Percentiles rank a stretch among this genome's conserved stretches.
phyloP scores from a whole-genome alignment of 2,113 vertebrate genomes.

The Paramisgurnus dabryanus region DNA sequence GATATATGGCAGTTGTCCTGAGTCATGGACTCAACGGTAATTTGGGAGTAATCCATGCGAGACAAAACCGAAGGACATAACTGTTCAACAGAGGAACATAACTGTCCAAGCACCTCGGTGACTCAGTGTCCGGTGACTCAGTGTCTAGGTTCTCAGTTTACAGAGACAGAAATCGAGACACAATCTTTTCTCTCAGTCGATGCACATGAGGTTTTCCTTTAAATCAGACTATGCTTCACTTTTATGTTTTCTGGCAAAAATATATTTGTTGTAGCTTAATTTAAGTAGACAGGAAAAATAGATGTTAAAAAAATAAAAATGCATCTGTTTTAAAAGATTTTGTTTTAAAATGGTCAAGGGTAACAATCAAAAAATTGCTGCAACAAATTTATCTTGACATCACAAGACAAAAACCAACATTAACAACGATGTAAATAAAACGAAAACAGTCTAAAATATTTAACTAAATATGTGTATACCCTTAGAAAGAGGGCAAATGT shows the following conservation, averaged over 20 bases:
- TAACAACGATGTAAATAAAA: too few relatives aligned
- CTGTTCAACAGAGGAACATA: constrained; percentile 32
- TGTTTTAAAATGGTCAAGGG: too few relatives aligned
- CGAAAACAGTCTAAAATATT: too few relatives aligned
- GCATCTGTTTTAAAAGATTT: too few relatives aligned
- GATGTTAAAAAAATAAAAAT: too few relatives aligned
- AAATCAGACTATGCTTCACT: not conserved
- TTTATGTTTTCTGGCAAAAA: not conserved
- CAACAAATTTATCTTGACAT: too few relatives aligned
- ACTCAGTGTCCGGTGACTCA: constrained; percentile 7
- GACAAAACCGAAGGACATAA: constrained; percentile 21
- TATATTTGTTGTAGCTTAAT: too few relatives aligned
- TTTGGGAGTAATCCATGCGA: constrained; percentile 13
- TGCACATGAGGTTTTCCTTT: not conserved
- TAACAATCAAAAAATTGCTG: too few relatives aligned
- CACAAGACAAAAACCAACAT: too few relatives aligned
- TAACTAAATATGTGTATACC: too few relatives aligned
- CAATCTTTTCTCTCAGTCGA: not conserved
- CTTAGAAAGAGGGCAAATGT: too few relatives aligned
- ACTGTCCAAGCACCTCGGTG: constrained; percentile 2
- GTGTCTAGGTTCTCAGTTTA: not conserved
- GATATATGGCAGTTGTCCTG: not conserved
- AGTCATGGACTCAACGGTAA: constrained; percentile 3
- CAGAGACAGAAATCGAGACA: not conserved
- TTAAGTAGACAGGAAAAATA: too few relatives aligned